Percentiles rank a stretch among this genome's conserved stretches.
phyloP scores from a whole-genome alignment of 2,113 vertebrate species.

The Hemichromis elongatus region DNA sequence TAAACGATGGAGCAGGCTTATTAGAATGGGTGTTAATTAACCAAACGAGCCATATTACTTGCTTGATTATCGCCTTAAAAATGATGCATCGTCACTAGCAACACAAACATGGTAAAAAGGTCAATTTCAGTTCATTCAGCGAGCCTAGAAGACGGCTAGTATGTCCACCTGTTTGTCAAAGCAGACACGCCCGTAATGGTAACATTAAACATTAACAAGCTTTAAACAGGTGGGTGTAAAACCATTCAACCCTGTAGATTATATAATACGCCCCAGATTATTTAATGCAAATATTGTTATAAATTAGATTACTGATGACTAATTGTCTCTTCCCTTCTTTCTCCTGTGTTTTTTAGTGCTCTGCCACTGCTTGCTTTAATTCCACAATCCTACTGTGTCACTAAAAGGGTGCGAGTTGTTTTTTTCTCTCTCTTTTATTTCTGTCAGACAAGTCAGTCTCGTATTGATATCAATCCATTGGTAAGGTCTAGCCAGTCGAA shows the following conservation, averaged over 20 bases:
- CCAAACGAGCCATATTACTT: neutral
- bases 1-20: neutral
- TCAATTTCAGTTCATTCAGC: neutral
- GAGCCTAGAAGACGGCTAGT: neutral
- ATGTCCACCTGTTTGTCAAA: neutral
- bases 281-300: neutral
- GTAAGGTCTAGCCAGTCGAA: conserved; percentile 28
- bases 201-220: neutral
- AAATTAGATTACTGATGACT: neutral
- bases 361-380: neutral
- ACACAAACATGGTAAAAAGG: neutral
- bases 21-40: neutral
- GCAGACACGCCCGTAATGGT: neutral
- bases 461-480: conserved; percentile 45
- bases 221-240: neutral
- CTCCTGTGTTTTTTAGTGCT: neutral
- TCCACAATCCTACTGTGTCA: conserved; percentile 5
- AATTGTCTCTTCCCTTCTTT: neutral
- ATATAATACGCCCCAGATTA: neutral
- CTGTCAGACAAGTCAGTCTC: conserved; percentile 24
- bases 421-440: neutral
- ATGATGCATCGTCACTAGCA: neutral
- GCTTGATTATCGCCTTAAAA: neutral
- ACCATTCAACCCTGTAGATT: neutral
- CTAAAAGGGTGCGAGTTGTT: neutral